Conservation (phyloP, 2,888 invertebrate species). For the Ischnura elegans region DNA sequence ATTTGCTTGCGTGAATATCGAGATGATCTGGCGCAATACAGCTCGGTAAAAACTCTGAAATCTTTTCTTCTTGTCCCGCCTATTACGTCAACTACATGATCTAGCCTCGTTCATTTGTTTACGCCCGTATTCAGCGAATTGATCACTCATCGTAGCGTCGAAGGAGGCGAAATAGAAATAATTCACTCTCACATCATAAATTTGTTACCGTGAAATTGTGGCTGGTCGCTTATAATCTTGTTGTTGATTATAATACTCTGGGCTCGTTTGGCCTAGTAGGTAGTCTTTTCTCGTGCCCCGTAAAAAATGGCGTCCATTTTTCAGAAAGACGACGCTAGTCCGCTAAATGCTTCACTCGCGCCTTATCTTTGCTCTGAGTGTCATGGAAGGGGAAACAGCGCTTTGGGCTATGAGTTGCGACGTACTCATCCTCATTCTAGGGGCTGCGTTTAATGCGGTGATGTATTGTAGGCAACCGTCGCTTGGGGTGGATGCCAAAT, state of each 20-base stretch:
- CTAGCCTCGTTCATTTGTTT: not conserved
- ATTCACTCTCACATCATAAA: constrained; percentile 9
- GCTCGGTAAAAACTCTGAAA: not conserved
- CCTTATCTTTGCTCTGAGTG: not conserved
- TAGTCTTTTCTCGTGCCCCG: not conserved
- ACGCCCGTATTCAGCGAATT: not conserved
- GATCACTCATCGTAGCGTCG: not conserved
- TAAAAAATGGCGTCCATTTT: constrained; percentile 13
- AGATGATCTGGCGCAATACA: not conserved
- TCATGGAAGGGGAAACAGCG: not conserved
- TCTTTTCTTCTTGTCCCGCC: not conserved
- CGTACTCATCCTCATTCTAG: too few relatives aligned
- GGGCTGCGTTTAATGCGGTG: too few relatives aligned
- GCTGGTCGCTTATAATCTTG: not conserved
- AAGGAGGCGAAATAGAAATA: not conserved
- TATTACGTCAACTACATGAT: not conserved
- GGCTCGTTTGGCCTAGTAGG: not conserved
- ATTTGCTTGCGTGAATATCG: not conserved
- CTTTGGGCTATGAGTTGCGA: too few relatives aligned
- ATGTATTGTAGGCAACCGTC: too few relatives aligned
- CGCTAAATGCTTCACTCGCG: not conserved
- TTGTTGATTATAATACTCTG: not conserved
- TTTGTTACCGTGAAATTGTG: not conserved
- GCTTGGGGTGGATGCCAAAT: too few relatives aligned
- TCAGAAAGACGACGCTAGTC: not conserved